These are phyloP conservation scores for Xenentodon cancila DNA, from an alignment of 2,797 vertebrate species.

Conservation along the genomic window DNA sequence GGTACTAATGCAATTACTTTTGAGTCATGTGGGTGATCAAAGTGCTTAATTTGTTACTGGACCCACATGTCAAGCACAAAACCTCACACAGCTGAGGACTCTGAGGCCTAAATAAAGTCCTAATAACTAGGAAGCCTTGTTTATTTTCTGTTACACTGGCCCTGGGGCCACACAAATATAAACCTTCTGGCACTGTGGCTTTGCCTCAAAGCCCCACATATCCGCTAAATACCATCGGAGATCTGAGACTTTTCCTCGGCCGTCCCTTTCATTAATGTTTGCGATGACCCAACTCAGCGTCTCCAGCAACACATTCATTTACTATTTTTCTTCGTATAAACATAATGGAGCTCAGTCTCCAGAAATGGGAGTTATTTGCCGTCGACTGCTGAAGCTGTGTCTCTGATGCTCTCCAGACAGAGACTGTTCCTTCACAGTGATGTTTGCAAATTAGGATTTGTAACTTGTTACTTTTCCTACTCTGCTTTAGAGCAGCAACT, in stretches of 20 bases:
- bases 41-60: slow-evolving; percentile 20
- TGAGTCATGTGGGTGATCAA: neutral
- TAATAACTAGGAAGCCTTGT: slow-evolving; percentile 77
- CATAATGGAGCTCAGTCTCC: slow-evolving; percentile 5
- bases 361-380: neutral
- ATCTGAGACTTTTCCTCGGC: slow-evolving; percentile 53
- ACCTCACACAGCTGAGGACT: slow-evolving; percentile 54
- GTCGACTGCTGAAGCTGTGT: neutral
- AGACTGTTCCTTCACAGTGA: slow-evolving; percentile 7
- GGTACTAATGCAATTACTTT: slow-evolving; percentile 9
- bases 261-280: slow-evolving; percentile 38
- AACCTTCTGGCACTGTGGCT: slow-evolving; percentile 68
- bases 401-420: neutral
- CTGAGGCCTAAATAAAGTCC: slow-evolving; percentile 74
- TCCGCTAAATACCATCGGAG: slow-evolving; percentile 64
- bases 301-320: slow-evolving; percentile 19
- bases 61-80: slow-evolving; percentile 54
- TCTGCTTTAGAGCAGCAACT: too few relatives aligned
- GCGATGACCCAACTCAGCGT: slow-evolving; percentile 41
- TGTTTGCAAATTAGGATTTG: slow-evolving; percentile 43
- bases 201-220: slow-evolving; percentile 68
- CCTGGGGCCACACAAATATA: slow-evolving; percentile 74
- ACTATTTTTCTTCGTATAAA: slow-evolving; percentile 4
- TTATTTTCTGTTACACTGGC: slow-evolving; percentile 79
- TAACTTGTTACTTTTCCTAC: slow-evolving; percentile 16